These are phyloP conservation scores for Ectemnius continuus DNA, from an alignment of 2,888 invertebrate genomes.

Conservation along the genomic window DNA sequence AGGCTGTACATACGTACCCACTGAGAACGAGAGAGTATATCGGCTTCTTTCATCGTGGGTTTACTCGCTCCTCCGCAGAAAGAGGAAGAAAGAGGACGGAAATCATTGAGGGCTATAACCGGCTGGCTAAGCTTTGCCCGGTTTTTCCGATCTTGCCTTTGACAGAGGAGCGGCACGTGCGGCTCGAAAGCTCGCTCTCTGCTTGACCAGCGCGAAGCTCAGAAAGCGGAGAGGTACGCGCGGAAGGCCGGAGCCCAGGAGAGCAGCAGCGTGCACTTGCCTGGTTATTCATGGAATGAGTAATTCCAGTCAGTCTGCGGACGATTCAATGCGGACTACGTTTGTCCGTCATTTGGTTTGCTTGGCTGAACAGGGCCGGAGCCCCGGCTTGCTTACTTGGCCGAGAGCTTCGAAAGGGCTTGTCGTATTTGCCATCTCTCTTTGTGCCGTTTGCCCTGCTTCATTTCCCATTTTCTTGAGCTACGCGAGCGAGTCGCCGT, in stretches of 20 bases:
- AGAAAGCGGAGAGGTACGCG: conserved; percentile 32
- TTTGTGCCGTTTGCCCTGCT: conserved; percentile 68
- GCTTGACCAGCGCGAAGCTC: conserved; percentile 29
- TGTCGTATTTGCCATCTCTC: conserved; percentile 76
- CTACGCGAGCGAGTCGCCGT: conserved; percentile 47
- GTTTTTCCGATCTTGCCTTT: conserved; percentile 16
- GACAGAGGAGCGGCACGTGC: conserved; percentile 1
- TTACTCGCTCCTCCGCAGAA: conserved; percentile 10
- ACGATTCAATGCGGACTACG: conserved; percentile 51
- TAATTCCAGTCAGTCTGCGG: conserved; percentile 54
- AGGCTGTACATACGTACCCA: no score
- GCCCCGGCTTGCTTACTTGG: conserved; percentile 56
- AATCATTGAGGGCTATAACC: no score
- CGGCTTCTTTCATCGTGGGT: conserved; percentile 12
- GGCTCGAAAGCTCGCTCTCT: conserved; percentile 4
- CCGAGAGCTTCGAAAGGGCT: conserved; percentile 54
- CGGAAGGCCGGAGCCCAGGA: conserved; percentile 25
- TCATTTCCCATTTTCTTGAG: conserved; percentile 65
- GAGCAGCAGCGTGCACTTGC: conserved; percentile 46
- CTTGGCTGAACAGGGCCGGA: conserved; percentile 34
- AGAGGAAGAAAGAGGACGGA: no score
- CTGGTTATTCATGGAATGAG: conserved; percentile 70
- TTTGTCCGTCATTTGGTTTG: conserved; percentile 68
- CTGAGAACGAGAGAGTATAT: conserved; percentile 3
- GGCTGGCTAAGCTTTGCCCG: conserved; percentile 29